These are phyloP conservation scores for Schizopygopsis pylzovi DNA, from an alignment of 2,797 vertebrate genomes.

Conservation along the genomic window DNA sequence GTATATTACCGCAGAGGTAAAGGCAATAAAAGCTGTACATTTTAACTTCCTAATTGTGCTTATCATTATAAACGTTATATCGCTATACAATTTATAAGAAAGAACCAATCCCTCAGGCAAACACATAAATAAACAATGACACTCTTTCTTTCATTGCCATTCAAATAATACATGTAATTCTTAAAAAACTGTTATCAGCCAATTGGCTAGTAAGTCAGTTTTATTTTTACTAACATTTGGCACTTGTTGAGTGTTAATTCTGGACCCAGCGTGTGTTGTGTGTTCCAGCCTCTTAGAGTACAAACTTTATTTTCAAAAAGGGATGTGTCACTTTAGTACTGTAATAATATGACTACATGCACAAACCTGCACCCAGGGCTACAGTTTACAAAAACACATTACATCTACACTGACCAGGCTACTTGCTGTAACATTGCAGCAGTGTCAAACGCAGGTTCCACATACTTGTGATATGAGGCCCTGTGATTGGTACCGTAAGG, in stretches of 20 bases:
- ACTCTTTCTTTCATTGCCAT: background rate
- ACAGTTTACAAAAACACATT: background rate
- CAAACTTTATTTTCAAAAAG: constrained; percentile 9
- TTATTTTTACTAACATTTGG: constrained; percentile 11
- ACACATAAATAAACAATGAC: background rate
- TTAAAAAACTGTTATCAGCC: background rate
- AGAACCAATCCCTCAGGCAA: background rate
- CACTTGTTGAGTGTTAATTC: background rate
- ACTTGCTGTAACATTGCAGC: constrained; percentile 16
- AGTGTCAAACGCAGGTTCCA: constrained; percentile 41
- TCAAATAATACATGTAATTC: background rate
- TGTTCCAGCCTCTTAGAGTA: background rate
- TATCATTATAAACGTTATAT: background rate
- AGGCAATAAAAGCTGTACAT: background rate
- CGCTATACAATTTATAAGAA: background rate
- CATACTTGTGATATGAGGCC: constrained; percentile 38
- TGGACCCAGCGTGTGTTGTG: background rate
- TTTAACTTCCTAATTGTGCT: background rate
- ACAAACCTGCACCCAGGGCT: constrained; percentile 17
- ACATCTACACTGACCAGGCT: constrained; percentile 29
- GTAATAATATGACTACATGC: constrained; percentile 10
- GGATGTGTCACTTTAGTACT: background rate
- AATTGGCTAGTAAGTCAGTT: background rate
- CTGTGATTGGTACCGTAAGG: constrained; percentile 54
- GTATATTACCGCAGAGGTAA: background rate